Evolutionary conservation across 2,797 vertebrate genomes (phyloP).

Genomic region (Sebastes itinus): DNA sequence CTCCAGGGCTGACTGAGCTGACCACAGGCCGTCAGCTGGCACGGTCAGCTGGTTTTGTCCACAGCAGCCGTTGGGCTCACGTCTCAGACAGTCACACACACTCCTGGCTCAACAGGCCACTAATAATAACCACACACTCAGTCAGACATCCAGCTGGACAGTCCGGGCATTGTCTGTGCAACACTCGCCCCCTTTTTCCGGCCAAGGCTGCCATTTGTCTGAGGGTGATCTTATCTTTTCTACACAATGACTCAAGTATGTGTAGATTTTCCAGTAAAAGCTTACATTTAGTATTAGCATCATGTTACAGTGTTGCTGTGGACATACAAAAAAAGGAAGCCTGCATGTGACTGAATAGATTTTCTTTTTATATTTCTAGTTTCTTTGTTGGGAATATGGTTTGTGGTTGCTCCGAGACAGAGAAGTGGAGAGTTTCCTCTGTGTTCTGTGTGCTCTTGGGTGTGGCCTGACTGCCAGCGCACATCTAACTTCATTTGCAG

Average conservation of each 20-base stretch:
- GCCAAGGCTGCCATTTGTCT: background rate
- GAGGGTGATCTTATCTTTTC: background rate
- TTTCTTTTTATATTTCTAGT: background rate
- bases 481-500: slow-evolving; percentile 45
- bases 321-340: background rate
- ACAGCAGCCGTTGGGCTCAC: slow-evolving; percentile 45
- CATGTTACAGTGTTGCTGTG: background rate
- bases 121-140: slow-evolving; percentile 51
- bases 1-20: background rate
- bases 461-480: background rate
- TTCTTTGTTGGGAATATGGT: background rate
- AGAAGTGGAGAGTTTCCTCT: background rate
- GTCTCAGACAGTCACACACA: slow-evolving; percentile 55
- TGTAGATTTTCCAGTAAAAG: background rate
- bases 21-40: slow-evolving; percentile 56
- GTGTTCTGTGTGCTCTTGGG: background rate
- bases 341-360: background rate
- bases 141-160: background rate
- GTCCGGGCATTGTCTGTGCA: background rate
- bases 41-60: slow-evolving; percentile 58
- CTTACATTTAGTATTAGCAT: no score
- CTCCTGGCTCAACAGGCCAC: slow-evolving; percentile 43
- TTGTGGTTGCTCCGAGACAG: background rate
- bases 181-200: background rate
- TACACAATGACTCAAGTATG: background rate